phyloP scores from a whole-genome alignment of 2,797 vertebrate genomes.

The Ciconia nigra region DNA sequence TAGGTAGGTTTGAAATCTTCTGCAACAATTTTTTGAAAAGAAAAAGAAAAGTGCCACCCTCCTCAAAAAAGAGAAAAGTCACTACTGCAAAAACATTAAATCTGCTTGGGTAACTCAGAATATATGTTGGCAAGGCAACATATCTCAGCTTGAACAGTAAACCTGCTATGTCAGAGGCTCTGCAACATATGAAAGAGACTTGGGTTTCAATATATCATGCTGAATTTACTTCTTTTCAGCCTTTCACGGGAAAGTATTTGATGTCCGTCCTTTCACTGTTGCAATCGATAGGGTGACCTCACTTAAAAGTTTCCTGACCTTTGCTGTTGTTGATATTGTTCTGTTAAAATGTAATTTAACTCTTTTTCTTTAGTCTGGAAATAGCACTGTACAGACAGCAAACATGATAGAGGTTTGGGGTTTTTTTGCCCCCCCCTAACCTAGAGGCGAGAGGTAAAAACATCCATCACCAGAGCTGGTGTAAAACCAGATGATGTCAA shows the following conservation, averaged over 20 bases:
- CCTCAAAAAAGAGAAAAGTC: neutral
- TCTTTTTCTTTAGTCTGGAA: conserved; percentile 46
- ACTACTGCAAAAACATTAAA: conserved; percentile 66
- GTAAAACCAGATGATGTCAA: conserved; percentile 16
- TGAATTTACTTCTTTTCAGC: conserved; percentile 69
- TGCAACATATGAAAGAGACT: conserved; percentile 61
- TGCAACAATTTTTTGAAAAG: conserved; percentile 40
- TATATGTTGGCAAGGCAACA: conserved; percentile 77
- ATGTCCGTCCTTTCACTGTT: conserved; percentile 61
- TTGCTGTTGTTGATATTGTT: conserved; percentile 37
- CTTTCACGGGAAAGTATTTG: conserved; percentile 61
- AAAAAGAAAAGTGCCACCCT: neutral
- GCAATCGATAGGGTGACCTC: conserved; percentile 34
- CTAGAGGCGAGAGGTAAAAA: conserved; percentile 17
- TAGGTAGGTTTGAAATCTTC: conserved; percentile 67
- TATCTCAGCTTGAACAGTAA: conserved; percentile 58
- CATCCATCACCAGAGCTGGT: neutral
- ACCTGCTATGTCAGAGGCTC: conserved; percentile 51
- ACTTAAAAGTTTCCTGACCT: conserved; percentile 21
- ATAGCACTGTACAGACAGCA: conserved; percentile 33
- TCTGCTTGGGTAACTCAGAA: conserved; percentile 79
- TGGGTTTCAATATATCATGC: conserved; percentile 48
- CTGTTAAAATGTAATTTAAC: conserved; percentile 23
- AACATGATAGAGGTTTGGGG: neutral
- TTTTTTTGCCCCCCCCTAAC: neutral